Evolutionary conservation across 2,888 invertebrate genomes (phyloP).

Genomic region (Metacarcinus magister): DNA sequence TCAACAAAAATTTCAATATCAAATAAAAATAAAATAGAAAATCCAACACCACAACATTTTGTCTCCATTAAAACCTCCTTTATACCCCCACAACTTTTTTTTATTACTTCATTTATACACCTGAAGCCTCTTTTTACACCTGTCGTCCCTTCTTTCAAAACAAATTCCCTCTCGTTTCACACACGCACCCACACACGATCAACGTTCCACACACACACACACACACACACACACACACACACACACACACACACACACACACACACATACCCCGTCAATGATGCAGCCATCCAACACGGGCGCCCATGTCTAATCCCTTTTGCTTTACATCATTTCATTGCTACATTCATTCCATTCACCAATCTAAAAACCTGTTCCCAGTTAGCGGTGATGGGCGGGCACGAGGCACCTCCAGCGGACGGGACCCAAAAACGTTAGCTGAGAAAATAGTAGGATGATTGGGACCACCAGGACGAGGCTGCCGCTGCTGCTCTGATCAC

Average conservation of each 20-base stretch:
- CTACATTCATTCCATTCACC: background rate
- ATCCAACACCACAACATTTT: background rate
- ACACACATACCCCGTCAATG: background rate
- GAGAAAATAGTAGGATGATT: background rate
- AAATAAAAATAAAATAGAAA: background rate
- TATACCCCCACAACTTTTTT: too few relatives aligned
- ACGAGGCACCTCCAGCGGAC: background rate
- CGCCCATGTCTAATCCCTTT: background rate
- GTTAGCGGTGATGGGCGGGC: background rate
- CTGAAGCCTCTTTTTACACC: background rate
- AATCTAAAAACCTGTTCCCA: background rate
- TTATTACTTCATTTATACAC: background rate
- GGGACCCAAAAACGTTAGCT: background rate
- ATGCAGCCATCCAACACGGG: background rate
- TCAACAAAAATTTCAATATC: background rate
- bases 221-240: background rate
- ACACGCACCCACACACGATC: background rate
- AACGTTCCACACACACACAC: background rate
- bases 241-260: background rate
- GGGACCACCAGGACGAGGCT: background rate
- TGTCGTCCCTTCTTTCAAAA: background rate
- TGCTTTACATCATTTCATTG: background rate
- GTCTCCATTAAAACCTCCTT: background rate
- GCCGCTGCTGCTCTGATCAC: too few relatives aligned
- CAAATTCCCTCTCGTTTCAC: slow-evolving; percentile 15